Base-by-base conservation (phyloP, 1,140 invertebrate species). In the Drosophila mauritiana region DNA sequence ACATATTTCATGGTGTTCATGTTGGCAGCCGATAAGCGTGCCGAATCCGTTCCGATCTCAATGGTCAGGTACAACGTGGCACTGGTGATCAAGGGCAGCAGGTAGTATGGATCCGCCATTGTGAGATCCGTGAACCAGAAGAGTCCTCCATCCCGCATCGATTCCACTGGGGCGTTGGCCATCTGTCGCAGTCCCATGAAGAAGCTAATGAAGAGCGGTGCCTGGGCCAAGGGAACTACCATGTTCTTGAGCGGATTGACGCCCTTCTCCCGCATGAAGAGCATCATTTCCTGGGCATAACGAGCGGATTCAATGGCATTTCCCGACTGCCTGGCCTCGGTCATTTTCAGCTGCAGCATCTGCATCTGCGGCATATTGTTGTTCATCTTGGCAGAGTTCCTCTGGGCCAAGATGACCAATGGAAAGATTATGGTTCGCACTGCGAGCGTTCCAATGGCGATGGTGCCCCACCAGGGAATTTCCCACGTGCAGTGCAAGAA, bases 111-210 rank as follows among this genome's bases (percentile, higher is more conserved):
- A 94, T 99, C 99, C 27, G 96, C 93, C 8, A 97, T 77, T 4
- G 97, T 98, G 12, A 99, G 94, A 94, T 99, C 97, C 0, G 94
- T 94, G 91, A 99, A 98, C 98, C 98, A 99, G 54, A 94, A 95
- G 0, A 98, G 64, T 4, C 99, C 99, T n/a, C 98, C 98, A 20
- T 94, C 93, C 68, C 95, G 95, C 94, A 99, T 94, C 91, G 97
- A 98, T 57, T 97, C 96, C 11, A 99, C 95, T 2, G 98, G 98
- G 10, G 96, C 93, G 83, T 96, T 96, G 0, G 97, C 95, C 97
- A 99, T 98, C 72, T 93, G 88, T 86, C 96, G 93, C 11, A 99
- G 91, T 0, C 95, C 97, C 88, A 97, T 93, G 89, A 98, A 99
- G 90, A 98, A 96, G 7, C 98, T 98, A 40, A 99, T 92, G 92